Evolutionary conservation across 2,888 invertebrate species (phyloP), one percentile per base, ranked within the genome.

Genomic region (Dynastes maya): DNA sequence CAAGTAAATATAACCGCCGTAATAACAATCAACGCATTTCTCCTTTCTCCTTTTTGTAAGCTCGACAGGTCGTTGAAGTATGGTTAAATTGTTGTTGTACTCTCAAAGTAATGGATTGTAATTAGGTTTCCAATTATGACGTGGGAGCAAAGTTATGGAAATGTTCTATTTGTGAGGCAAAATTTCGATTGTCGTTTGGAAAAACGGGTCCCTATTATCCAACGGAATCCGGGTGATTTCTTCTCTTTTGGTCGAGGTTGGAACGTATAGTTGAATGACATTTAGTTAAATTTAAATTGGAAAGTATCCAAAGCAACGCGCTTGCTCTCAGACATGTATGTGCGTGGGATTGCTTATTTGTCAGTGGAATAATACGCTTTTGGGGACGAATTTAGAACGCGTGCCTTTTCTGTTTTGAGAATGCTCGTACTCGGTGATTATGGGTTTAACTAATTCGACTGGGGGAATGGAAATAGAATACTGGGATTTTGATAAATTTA

Each of bases 211-310:
- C n/a, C 22, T 4, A 55, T 22, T 55, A 55, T 55, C n/a, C 22
- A 6, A 22, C 2, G 16, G 8, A 55, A 22, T 55, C 22, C 22
- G 22, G 55, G 22, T 5, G 55, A 8, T 8, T 16, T 67, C 22
- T 67, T 67, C 22, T 67, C 45, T 63, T 67, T 40, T 67, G 8
- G 2, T 22, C 22, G 65, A 67, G 63, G 63, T 32, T 13, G 63
- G 13, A n/a, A 32, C 63, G 63, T 45, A 11, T 32, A 67, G 65
- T 67, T 67, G 65, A 67, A 67, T 40, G 65, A 67, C 65, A 67
- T 16, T 22, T 45, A 67, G 40, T 45, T 45, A 45, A 67, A 67
- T 67, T 67, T 67, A 67, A 67, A 67, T 67, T 67, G 65, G 65
- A 67, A 67, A 22, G 40, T 45, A 45, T 67, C 65, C 65, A 67